phyloP scores from a whole-genome alignment of 2,797 vertebrate species.

The Oophaga sylvatica region DNA sequence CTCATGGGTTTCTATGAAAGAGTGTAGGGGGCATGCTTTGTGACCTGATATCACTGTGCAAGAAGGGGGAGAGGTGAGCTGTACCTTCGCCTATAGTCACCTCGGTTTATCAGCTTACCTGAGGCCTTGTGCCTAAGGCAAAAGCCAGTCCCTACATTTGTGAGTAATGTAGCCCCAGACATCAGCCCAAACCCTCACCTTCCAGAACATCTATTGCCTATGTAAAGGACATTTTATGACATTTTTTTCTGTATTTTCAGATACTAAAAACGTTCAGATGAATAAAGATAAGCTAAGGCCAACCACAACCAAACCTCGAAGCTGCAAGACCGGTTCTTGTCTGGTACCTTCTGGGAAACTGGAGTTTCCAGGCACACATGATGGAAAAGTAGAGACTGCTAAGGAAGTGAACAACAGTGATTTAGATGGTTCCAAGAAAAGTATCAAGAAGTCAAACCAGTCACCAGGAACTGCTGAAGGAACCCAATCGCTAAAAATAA shows the following conservation, averaged over 20 bases:
- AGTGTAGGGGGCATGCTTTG: no score
- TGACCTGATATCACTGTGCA: no score
- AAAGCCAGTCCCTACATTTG: background rate
- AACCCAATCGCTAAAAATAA: background rate
- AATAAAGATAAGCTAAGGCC: background rate
- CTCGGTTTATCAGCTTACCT: no score
- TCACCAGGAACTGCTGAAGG: background rate
- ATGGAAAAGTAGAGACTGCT: background rate
- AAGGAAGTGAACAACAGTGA: background rate
- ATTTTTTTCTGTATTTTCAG: slow-evolving; percentile 16
- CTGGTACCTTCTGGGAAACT: background rate
- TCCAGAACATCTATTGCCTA: background rate
- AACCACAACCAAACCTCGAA: background rate
- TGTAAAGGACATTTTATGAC: background rate
- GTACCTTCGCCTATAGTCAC: no score
- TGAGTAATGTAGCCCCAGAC: background rate
- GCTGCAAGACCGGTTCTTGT: no score
- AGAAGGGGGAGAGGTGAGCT: no score
- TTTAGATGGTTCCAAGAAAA: background rate
- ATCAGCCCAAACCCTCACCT: background rate
- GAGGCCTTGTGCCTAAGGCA: no score
- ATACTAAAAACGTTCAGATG: slow-evolving; percentile 5
- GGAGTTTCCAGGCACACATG: background rate
- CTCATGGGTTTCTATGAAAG: no score
- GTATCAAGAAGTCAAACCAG: background rate